Base-by-base conservation (phyloP, 1,140 invertebrate genomes). In the Caenorhabditis inopinata region DNA sequence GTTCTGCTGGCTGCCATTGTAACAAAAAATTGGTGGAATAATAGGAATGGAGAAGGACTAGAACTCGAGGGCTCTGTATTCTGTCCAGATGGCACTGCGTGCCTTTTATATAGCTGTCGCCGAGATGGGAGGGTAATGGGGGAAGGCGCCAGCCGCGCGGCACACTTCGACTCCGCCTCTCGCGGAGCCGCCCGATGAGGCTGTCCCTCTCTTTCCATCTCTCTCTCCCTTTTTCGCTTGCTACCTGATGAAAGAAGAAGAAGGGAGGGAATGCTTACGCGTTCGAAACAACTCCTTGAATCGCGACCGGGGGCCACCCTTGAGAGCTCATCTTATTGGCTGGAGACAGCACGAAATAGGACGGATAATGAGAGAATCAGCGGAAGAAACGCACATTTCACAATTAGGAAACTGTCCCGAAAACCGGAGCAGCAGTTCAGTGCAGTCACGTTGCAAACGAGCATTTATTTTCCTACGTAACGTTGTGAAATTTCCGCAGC, bases 281-380 rank as follows among this genome's bases (percentile, higher is more conserved):
- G 53, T 62, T 62, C 53, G 53, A 62, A 62, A 62, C 53, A 62
- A 62, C 53, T 62, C 27, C 53, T 62, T 62, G 53, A 62, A 51
- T 51, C 21, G 49, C 21, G 21, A 51, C 14, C 14, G 38, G 14
- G 38, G 38, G 49, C 7, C n/a, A 51, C 49, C 49, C 49, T 25
- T 14, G 14, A 42, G 38, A 42, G 38, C 38, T 42, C 38, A 42
- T 42, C 38, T 42, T 42, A 7, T 42, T 42, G 38, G 6, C 49
- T 51, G 18, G 49, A 51, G 49, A 51, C 11, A 25, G 49, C 5
- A n/a, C 14, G n/a, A 14, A 12, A 16, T 16, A 16, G 25, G 12
- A 1, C 18, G 29, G 58, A 68, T 11, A 68, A 1, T 38, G 0
- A 21, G 32, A 5, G 58, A 9, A 42, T 7, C 11, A 42, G 58